phyloP scores from a whole-genome alignment of 2,888 invertebrate species.

The Germaria angustata region DNA sequence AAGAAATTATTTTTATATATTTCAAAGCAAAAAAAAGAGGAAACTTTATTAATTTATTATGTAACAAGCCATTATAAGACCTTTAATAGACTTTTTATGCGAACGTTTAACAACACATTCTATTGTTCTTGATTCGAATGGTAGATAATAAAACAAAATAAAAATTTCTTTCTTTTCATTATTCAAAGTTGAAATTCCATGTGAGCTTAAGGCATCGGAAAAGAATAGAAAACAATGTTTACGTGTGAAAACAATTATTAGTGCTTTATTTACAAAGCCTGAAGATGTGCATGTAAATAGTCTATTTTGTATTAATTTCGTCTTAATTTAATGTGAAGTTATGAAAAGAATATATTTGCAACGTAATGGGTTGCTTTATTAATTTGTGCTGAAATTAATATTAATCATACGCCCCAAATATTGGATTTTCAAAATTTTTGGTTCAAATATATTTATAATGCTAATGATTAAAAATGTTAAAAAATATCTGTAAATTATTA shows the following conservation, averaged over 20 bases:
- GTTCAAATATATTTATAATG: too few relatives aligned
- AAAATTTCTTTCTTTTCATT: neutral
- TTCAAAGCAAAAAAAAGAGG: neutral
- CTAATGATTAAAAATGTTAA: too few relatives aligned
- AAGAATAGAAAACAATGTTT: too few relatives aligned
- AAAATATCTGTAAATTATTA: too few relatives aligned
- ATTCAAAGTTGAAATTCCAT: too few relatives aligned
- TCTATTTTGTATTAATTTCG: neutral
- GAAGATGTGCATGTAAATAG: neutral
- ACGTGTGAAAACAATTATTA: too few relatives aligned
- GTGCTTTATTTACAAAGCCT: neutral
- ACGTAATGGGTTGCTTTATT: too few relatives aligned
- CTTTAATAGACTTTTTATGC: constrained; percentile 14
- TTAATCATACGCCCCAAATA: neutral
- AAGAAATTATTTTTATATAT: neutral
- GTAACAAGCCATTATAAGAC: constrained; percentile 36
- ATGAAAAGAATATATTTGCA: too few relatives aligned
- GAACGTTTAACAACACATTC: neutral
- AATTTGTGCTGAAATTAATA: neutral
- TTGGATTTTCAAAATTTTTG: too few relatives aligned
- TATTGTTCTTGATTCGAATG: neutral
- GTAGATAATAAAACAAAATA: neutral
- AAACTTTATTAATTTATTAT: constrained; percentile 40
- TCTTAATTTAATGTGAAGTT: neutral
- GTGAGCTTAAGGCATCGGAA: too few relatives aligned